Evolutionary conservation across 2,113 vertebrate genomes (phyloP), one percentile per base, ranked within the genome.

Genomic region (Cisticola juncidis): DNA sequence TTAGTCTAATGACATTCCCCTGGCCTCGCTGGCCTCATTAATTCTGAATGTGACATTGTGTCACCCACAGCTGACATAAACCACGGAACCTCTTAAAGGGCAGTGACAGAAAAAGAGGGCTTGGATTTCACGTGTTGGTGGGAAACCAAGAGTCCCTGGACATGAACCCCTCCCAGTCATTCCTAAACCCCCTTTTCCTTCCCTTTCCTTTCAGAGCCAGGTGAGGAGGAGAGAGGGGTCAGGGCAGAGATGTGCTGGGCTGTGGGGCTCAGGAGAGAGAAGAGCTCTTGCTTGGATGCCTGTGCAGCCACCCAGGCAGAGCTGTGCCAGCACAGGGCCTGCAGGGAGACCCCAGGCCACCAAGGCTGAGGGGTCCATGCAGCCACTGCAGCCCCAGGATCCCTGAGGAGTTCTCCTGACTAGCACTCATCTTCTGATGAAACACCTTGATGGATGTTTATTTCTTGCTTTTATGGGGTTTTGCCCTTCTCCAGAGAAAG

Each of bases 31-130:
- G 50, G 76, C 81, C 81, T 92, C 88, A 15, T 96, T 96, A 96
- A 88, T 91, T 91, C 81, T 90, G 81, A 92, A 62, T 61, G 65
- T 97, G 92, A 95, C 77, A 92, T 54, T 76, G 74, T 91, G 96
- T 83, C 94, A 93, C 57, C 92, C 18, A 11, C 7, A 85, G 47
- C 86, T 95, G 83, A 95, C 82, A 94, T 42, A 81, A 93, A 94
- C n/a, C 96, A 95, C 29, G 2, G 38, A 38, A 86, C 84, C 42
- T 36, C 61, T 85, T 47, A 54, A 81, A 33, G 42, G 38, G 50
- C 54, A 79, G 24, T 21, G 69, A 66, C 64, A 70, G 31, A 23
- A 35, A 72, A 42, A 48, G 40, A 47, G 33, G 14, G 29, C 26
- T 92, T 86, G 53, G 72, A 61, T 94, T 96, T 85, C 88, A 73